Base-by-base conservation (phyloP, 2,113 vertebrate species). In the Centropus unirufus region DNA sequence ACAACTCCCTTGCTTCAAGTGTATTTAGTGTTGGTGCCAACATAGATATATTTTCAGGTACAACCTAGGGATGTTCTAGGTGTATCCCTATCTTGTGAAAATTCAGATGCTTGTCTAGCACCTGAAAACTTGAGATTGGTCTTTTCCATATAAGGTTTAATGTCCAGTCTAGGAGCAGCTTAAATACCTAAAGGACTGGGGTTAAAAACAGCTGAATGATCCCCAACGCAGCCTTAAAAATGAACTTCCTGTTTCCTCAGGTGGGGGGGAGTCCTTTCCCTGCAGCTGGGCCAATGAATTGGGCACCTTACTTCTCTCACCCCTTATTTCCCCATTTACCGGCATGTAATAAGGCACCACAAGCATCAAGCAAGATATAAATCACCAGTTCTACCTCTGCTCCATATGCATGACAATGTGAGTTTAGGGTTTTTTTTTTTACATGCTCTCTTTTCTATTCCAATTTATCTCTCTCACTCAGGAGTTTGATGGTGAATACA, bases 171-270 rank as follows among this genome's bases (percentile, higher is more conserved):
- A 93, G 63, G 13, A 94, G 29, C 42, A 63, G 42, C 86, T 95
- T 91, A 96, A 95, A 77, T 80, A 74, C 67, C 39, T 34, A 52
- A 47, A 80, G 67, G 64, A 67, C 24, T 55, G 55, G 36, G 36
- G 74, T 90, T 95, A 80, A 95, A 96, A 89, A 19, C 70, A 87
- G 70, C 34, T 59, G 70, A 89, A 96, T 67, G 67, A 94, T 83
- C 72, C 39, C 59, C 63, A 85, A 20, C 36, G 42, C 29, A 55
- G 70, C 80, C 87, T 91, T 96, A 70, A 95, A 92, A 87, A 69
- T 51, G 55, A 90, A 95, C 88, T 94, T 95, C 90, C 87, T 91
- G 63, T 67, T 96, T 91, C 74, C 59, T 87, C 84, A 91, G 72
- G 75, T 92, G 62, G 67, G 42, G 42, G 54, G 59, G 51, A 91